phyloP scores from a whole-genome alignment of 2,797 vertebrate genomes.

The Dromococcyx pavoninus region DNA sequence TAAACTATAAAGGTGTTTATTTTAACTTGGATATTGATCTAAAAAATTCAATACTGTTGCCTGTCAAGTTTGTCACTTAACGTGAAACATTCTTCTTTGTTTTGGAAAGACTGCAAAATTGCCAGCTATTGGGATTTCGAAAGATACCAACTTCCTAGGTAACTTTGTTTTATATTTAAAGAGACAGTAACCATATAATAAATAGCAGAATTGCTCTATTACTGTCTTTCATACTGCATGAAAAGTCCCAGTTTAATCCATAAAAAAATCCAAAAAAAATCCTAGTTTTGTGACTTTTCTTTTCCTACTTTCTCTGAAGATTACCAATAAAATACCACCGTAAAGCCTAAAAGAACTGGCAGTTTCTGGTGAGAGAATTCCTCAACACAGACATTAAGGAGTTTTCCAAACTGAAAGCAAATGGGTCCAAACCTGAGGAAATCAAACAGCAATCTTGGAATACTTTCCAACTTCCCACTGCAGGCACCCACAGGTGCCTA shows the following conservation, averaged over 20 bases:
- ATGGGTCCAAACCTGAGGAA: background rate
- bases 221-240: background rate
- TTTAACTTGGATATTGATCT: background rate
- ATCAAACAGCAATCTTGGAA: background rate
- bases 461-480: background rate
- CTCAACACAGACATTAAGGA: background rate
- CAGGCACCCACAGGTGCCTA: background rate
- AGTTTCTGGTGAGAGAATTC: background rate
- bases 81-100: background rate
- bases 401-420: background rate
- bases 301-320: background rate
- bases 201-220: background rate
- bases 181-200: background rate
- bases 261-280: background rate
- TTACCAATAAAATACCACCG: background rate
- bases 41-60: background rate
- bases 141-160: background rate
- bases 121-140: background rate
- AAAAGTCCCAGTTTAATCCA: background rate
- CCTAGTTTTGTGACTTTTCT: background rate
- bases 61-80: background rate
- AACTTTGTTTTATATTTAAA: background rate
- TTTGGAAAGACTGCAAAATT: background rate
- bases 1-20: background rate
- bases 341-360: background rate